Conservation (phyloP, 1,140 invertebrate species). For the Pogonognathellus flavescens region DNA sequence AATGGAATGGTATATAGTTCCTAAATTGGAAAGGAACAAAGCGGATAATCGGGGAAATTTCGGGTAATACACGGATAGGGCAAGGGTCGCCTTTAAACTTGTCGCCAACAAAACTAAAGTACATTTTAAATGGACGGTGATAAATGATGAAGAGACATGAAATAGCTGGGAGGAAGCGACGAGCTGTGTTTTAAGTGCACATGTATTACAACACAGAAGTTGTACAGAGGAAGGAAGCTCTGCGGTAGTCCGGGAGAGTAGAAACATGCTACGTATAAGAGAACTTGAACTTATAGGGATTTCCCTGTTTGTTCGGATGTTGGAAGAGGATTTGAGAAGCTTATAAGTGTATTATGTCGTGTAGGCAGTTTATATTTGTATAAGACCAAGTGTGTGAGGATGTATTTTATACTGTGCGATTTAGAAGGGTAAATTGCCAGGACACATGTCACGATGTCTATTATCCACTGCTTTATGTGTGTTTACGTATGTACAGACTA, state of each 20-base stretch:
- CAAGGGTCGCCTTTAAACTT: constrained; percentile 50
- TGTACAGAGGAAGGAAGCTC: neutral
- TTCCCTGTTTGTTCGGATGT: neutral
- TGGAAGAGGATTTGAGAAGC: neutral
- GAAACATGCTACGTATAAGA: neutral
- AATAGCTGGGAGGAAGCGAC: constrained; percentile 2
- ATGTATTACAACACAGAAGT: neutral
- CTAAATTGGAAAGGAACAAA: constrained; percentile 47
- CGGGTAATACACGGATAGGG: constrained; percentile 15
- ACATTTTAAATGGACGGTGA: constrained; percentile 53
- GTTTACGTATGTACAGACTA: constrained; percentile 4
- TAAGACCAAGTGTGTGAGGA: constrained; percentile 5
- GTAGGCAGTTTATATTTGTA: neutral
- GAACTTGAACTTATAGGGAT: neutral
- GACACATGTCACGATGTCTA: constrained; percentile 47
- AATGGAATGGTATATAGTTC: neutral
- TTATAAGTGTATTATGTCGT: neutral
- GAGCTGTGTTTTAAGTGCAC: neutral
- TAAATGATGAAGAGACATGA: constrained; percentile 29
- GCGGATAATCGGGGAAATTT: constrained; percentile 45
- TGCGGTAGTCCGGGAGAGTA: neutral
- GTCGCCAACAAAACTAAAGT: constrained; percentile 48
- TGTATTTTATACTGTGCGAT: constrained; percentile 31
- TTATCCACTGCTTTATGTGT: constrained; percentile 42
- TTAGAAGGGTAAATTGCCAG: constrained; percentile 45